Evolutionary conservation across 2,888 invertebrate genomes (phyloP), one percentile per base, ranked within the genome.

Genomic region (Galerucella pusilla): DNA sequence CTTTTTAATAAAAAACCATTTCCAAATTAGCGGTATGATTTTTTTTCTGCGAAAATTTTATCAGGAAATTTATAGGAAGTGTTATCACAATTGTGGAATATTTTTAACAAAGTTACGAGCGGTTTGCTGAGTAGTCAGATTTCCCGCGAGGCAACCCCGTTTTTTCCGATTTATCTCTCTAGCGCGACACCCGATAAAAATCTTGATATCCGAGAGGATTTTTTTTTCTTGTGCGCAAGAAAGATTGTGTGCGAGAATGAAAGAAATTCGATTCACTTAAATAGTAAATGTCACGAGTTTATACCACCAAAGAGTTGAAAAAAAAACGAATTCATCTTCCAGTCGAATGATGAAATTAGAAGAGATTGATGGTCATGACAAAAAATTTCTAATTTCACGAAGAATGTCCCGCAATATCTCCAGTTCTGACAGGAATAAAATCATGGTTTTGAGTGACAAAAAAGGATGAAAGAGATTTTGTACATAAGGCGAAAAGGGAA

Each of bases 231-330:
- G 57, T 57, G 49, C 49, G 49, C 14, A 42, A 42, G 35, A 42
- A 52, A 52, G 52, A 6, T n/a, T 6, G 14, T 52, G 10, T 20
- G 57, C 20, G 16, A 57, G 20, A 57, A 57, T 57, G 57, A 10
- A 20, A 57, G 57, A 16, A 57, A 57, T 57, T 57, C 57, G 10
- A 57, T 57, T 57, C 57, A 57, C 57, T 57, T 57, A 57, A 20
- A 9, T 7, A 57, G 57, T 57, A 57, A 57, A 20, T 57, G 57
- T 57, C 57, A 57, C 57, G 14, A 54, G 57, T 57, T 57, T 6
- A 57, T 57, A 16, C 57, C 20, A 57, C 57, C 57, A 57, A n/a
- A 57, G 16, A 20, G 20, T 57, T 16, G 52, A 7, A n/a, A 52
- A 52, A 52, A 42, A 42, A 42, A 9, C 16, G 20, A 57, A 57